Evolutionary conservation across 2,797 vertebrate genomes (phyloP).

Genomic region (Sebastes umbrosus): DNA sequence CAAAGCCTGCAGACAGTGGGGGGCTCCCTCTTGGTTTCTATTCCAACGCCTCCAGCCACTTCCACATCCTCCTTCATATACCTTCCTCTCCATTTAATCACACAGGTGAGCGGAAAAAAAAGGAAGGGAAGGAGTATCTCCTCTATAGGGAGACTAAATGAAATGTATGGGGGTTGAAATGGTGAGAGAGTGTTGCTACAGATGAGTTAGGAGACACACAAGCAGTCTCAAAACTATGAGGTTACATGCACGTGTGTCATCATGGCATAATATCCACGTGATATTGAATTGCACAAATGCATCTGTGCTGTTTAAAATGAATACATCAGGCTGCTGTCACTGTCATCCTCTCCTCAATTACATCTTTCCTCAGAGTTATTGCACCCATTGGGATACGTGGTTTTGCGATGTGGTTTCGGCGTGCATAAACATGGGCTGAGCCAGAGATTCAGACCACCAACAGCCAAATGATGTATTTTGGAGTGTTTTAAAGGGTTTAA

Average conservation of each 20-base stretch:
- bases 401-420: background rate
- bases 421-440: background rate
- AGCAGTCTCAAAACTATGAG: background rate
- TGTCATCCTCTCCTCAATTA: constrained; percentile 8
- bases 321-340: background rate
- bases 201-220: background rate
- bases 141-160: background rate
- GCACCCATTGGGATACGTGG: background rate
- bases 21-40: background rate
- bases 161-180: background rate
- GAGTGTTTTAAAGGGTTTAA: background rate
- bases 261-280: background rate
- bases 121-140: background rate
- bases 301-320: background rate
- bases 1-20: background rate
- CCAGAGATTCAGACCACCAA: background rate
- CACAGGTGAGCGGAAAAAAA: background rate
- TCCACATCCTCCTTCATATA: background rate
- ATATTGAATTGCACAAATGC: background rate
- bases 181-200: background rate
- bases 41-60: background rate
- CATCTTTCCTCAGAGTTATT: constrained; percentile 5
- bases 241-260: background rate
- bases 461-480: background rate
- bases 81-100: background rate